Evolutionary conservation across 2,113 vertebrate genomes (phyloP).

Genomic region (Heloderma charlesbogerti): DNA sequence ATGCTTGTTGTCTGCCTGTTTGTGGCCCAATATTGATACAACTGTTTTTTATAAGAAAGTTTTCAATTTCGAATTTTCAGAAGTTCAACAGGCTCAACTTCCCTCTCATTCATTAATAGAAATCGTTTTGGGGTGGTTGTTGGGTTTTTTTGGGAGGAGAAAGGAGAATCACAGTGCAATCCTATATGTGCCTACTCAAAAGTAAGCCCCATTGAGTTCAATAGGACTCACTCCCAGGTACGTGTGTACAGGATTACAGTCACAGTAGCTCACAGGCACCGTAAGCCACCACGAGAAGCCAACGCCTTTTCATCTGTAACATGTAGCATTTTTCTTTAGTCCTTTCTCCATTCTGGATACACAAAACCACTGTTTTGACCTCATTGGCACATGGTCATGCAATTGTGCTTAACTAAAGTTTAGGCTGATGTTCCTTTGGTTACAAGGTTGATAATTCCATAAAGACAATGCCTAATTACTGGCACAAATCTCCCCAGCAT

Average conservation of each 20-base stretch:
- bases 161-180: not conserved
- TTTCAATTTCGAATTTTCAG: not conserved
- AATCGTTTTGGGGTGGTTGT: not conserved
- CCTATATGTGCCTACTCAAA: not conserved
- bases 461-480: constrained; percentile 2
- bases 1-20: not conserved
- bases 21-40: too few species aligned
- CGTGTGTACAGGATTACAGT: not conserved
- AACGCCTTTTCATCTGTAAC: not conserved
- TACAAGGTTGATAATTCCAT: constrained; percentile 11
- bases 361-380: not conserved
- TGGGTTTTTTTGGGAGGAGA: not conserved
- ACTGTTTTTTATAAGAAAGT: not conserved
- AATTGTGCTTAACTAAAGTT: constrained; percentile 7
- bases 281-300: not conserved
- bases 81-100: not conserved
- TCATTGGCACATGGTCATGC: not conserved
- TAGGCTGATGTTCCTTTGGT: not conserved
- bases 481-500: not conserved
- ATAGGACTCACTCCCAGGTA: not conserved
- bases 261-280: too few species aligned
- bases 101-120: not conserved
- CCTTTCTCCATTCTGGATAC: not conserved
- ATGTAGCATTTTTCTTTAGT: not conserved
- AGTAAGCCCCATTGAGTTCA: not conserved